Conservation (phyloP, 2,888 invertebrate species). For the Drosophila barbarae region DNA sequence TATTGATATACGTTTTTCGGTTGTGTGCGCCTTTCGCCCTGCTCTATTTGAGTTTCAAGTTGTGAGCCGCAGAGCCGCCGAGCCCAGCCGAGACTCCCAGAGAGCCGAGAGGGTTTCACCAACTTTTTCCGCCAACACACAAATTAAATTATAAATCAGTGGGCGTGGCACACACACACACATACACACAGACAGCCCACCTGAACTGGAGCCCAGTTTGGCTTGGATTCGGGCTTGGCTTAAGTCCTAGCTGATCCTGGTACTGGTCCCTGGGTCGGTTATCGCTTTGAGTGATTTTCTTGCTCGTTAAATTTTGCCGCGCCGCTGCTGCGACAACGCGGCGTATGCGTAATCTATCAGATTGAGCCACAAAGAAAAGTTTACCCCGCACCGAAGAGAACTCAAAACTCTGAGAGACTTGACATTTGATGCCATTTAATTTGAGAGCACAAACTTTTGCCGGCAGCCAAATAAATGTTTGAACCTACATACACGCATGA, state of each 20-base stretch:
- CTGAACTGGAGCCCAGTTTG: slow-evolving; percentile 11
- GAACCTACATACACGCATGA: slow-evolving; percentile 9
- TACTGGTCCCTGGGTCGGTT: slow-evolving; percentile 2
- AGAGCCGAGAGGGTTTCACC: slow-evolving; percentile 18
- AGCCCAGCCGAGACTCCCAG: not conserved
- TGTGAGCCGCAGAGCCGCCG: slow-evolving; percentile 28
- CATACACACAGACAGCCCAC: slow-evolving; percentile 1
- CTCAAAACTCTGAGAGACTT: not conserved
- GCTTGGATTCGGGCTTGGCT: slow-evolving; percentile 21
- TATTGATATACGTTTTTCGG: not conserved
- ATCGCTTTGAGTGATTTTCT: slow-evolving; percentile 59
- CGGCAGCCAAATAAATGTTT: slow-evolving; percentile 19
- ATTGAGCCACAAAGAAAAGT: slow-evolving; percentile 44
- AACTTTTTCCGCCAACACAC: slow-evolving; percentile 40
- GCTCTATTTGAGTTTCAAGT: slow-evolving; percentile 48
- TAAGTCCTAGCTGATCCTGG: slow-evolving; percentile 16
- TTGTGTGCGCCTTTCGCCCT: slow-evolving; percentile 22
- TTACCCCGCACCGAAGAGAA: slow-evolving; percentile 4
- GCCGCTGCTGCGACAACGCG: slow-evolving; percentile 49
- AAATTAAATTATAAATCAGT: slow-evolving; percentile 68
- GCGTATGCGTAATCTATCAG: slow-evolving; percentile 69
- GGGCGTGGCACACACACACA: slow-evolving; percentile 10
- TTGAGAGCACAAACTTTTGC: slow-evolving; percentile 31
- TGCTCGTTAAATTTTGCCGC: slow-evolving; percentile 65
- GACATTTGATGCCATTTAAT: slow-evolving; percentile 38